Conservation (phyloP, 2,888 invertebrate species). For the Morpho deidamia region DNA sequence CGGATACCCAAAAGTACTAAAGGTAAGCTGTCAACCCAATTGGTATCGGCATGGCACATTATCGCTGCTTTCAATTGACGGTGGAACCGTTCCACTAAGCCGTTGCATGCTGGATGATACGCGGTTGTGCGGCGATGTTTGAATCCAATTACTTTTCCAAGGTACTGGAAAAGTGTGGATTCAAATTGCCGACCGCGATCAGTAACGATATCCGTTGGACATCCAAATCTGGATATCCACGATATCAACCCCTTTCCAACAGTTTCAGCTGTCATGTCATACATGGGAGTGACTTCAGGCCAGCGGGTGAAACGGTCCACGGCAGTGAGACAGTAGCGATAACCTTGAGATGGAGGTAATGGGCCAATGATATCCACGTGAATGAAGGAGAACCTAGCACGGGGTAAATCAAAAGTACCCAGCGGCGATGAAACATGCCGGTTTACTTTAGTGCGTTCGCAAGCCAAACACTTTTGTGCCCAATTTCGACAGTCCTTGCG, state of each 20-base stretch:
- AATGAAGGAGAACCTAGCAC: slow-evolving; percentile 22
- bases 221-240: slow-evolving; percentile 53
- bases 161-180: slow-evolving; percentile 22
- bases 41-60: slow-evolving; percentile 11
- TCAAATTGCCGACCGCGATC: slow-evolving; percentile 36
- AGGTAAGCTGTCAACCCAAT: too few species aligned
- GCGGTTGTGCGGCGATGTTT: slow-evolving; percentile 27
- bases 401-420: slow-evolving; percentile 30
- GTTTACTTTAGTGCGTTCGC: slow-evolving; percentile 37
- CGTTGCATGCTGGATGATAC: slow-evolving; percentile 7
- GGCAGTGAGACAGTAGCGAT: background rate
- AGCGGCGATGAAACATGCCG: slow-evolving; percentile 29
- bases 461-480: slow-evolving; percentile 31
- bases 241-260: slow-evolving; percentile 29
- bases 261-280: slow-evolving; percentile 20
- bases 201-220: slow-evolving; percentile 32
- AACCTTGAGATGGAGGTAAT: slow-evolving; percentile 19
- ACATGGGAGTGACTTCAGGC: slow-evolving; percentile 17
- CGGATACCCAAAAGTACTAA: too few species aligned
- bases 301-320: slow-evolving; percentile 4
- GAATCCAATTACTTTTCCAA: slow-evolving; percentile 12
- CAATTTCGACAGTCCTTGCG: slow-evolving; percentile 19
- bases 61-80: slow-evolving; percentile 44
- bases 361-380: slow-evolving; percentile 25
- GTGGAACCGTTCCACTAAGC: slow-evolving; percentile 35